phyloP scores from a whole-genome alignment of 2,888 invertebrate genomes.

The Heteromyza rotundicornis region DNA sequence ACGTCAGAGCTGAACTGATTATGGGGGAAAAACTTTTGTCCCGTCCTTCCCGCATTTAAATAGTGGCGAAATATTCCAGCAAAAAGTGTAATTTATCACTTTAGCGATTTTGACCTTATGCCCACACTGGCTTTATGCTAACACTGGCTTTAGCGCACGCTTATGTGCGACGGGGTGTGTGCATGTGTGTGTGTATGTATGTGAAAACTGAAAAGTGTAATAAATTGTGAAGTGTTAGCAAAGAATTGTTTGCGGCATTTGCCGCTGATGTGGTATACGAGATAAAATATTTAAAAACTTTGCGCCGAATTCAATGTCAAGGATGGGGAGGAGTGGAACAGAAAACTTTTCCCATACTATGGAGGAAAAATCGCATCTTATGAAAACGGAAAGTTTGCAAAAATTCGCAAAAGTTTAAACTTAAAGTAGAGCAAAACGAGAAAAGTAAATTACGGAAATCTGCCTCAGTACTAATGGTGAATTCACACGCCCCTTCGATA shows the following conservation, averaged over 20 bases:
- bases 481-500: too few species aligned
- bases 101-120: neutral
- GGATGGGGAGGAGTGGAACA: neutral
- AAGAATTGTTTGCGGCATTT: neutral
- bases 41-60: neutral
- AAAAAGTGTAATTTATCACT: neutral
- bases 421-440: too few species aligned
- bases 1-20: neutral
- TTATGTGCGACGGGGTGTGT: neutral
- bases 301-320: neutral
- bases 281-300: neutral
- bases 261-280: neutral
- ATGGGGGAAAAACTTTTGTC: too few species aligned
- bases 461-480: too few species aligned
- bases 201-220: neutral
- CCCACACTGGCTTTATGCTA: too few species aligned
- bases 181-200: neutral
- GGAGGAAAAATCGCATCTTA: neutral
- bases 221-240: constrained; percentile 1
- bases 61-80: neutral
- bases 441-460: too few species aligned
- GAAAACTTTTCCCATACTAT: neutral
- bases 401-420: too few species aligned
- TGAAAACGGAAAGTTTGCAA: too few species aligned
- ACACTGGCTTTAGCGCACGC: neutral